Percentiles rank a stretch among this genome's conserved stretches.
Conservation (phyloP, 2,113 vertebrate species). For the Carassius carassius region DNA sequence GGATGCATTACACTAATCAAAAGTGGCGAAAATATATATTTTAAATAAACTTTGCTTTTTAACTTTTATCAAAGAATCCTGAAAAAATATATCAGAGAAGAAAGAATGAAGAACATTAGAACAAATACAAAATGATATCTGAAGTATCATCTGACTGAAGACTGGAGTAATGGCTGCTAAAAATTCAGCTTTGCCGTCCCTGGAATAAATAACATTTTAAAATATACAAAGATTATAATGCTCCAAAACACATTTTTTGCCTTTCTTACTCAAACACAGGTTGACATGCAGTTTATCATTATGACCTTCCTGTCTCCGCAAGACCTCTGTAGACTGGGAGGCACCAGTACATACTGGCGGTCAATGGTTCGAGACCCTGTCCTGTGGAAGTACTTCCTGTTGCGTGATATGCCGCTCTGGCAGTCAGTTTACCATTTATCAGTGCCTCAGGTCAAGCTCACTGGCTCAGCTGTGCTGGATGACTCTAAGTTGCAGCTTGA, state of each 20-base stretch:
- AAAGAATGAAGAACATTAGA: no score
- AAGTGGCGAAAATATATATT: neutral
- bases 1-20: neutral
- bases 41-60: neutral
- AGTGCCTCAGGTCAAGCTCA: constrained; percentile 80
- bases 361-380: constrained; percentile 83
- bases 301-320: constrained; percentile 87
- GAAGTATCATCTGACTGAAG: neutral
- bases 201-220: neutral
- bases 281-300: constrained; percentile 85
- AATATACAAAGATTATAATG: neutral
- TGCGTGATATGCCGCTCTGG: constrained; percentile 86
- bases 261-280: constrained; percentile 66
- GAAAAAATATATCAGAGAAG: neutral
- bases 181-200: neutral
- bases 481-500: constrained; percentile 69
- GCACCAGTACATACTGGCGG: constrained; percentile 86
- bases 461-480: constrained; percentile 63
- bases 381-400: constrained; percentile 88
- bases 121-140: neutral
- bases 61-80: neutral
- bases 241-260: neutral
- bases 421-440: constrained; percentile 85
- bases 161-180: neutral
- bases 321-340: constrained; percentile 86